These are phyloP conservation scores for Therioaphis trifolii DNA, from an alignment of 2,888 invertebrate genomes.

Conservation along the genomic window DNA sequence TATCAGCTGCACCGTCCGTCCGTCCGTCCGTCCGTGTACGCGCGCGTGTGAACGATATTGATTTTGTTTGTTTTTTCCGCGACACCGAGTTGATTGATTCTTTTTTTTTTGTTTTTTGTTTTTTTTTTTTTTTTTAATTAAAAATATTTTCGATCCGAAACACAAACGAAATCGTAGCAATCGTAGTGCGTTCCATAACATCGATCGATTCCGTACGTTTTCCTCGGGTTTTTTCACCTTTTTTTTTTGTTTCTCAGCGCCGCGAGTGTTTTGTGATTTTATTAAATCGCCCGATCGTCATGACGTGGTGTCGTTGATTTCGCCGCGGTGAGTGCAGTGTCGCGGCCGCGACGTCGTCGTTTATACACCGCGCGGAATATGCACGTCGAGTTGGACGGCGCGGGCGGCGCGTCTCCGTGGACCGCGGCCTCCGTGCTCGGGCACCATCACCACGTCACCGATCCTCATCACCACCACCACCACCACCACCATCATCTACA, in stretches of 20 bases:
- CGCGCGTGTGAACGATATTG: not conserved
- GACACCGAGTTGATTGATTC: too few relatives aligned
- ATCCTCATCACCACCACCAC: conserved; percentile 29
- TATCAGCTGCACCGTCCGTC: conserved; percentile 42
- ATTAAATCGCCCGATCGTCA: too few relatives aligned
- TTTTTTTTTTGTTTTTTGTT: not conserved
- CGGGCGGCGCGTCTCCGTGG: conserved; percentile 46
- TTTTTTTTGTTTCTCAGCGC: too few relatives aligned
- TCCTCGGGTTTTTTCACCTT: too few relatives aligned
- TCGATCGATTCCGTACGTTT: too few relatives aligned
- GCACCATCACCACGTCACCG: conserved; percentile 12
- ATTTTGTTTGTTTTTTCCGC: conserved; percentile 4
- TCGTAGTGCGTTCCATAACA: too few relatives aligned
- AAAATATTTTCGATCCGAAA: too few relatives aligned
- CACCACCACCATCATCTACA: conserved; percentile 30
- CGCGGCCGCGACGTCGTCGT: not conserved
- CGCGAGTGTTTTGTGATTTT: too few relatives aligned
- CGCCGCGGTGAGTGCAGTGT: not conserved
- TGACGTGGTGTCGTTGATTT: not conserved
- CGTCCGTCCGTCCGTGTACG: conserved; percentile 24
- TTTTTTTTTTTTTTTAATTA: not conserved
- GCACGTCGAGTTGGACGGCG: conserved; percentile 58
- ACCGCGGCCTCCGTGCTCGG: conserved; percentile 49
- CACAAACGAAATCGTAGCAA: too few relatives aligned
- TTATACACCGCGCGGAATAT: not conserved